A percentile compares a stretch with the other conserved stretches of the same genome.
Conservation (phyloP, 2,888 invertebrate genomes). For the Torymus auratus region DNA sequence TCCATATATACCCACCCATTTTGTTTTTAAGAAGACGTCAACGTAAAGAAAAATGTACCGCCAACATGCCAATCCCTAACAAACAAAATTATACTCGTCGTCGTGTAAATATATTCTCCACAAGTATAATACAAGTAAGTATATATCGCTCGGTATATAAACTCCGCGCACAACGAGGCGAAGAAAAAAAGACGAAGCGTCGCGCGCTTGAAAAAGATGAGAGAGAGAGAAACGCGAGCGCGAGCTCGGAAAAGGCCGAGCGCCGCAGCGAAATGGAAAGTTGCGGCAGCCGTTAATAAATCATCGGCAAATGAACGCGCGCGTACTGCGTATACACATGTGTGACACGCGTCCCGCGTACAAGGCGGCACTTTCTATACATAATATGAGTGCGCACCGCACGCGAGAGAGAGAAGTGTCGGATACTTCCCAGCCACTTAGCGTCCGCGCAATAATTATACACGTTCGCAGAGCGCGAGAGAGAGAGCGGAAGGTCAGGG, state of each 20-base stretch:
- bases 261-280: constrained; percentile 44
- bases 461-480: background rate
- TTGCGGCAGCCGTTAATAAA: constrained; percentile 38
- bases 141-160: background rate
- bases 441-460: constrained; percentile 42
- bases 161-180: background rate
- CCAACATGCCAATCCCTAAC: no score
- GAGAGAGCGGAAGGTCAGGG: constrained; percentile 49
- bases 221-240: background rate
- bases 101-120: no score
- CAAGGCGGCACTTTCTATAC: constrained; percentile 18
- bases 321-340: background rate
- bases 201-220: background rate
- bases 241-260: constrained; percentile 27
- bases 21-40: no score
- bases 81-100: no score
- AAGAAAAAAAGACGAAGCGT: constrained; percentile 1
- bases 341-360: constrained; percentile 7
- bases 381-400: background rate
- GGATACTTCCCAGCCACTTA: constrained; percentile 39
- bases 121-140: no score
- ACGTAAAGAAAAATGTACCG: no score
- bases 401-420: constrained; percentile 37
- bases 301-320: constrained; percentile 46
- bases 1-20: no score